Conservation (phyloP, 2,888 invertebrate species). For the Matsumyia berberina region DNA sequence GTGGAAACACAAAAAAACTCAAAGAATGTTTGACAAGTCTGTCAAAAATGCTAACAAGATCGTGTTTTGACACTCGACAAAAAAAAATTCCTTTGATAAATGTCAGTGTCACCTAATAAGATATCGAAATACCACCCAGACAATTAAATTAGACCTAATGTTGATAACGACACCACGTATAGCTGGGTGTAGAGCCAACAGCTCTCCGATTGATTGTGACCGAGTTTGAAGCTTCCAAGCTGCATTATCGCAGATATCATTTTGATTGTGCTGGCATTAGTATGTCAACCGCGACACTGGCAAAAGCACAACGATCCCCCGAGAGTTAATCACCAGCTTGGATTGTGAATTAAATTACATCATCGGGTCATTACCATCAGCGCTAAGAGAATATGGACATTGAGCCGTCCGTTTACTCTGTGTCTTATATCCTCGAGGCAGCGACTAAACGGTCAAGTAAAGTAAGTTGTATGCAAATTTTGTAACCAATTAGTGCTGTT, state of each 20-base stretch:
- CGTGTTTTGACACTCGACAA: constrained; percentile 2
- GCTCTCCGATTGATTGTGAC: constrained; percentile 44
- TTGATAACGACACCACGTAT: constrained; percentile 38
- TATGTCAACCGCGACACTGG: constrained; percentile 28
- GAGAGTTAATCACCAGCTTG: not conserved
- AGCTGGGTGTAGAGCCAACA: constrained; percentile 12
- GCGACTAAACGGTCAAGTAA: constrained; percentile 43
- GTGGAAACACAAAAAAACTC: not conserved
- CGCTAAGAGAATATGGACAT: constrained; percentile 33
- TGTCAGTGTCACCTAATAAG: constrained; percentile 39
- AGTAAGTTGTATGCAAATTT: constrained; percentile 48
- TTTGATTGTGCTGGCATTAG: constrained; percentile 51
- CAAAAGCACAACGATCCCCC: not conserved
- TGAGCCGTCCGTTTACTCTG: constrained; percentile 60
- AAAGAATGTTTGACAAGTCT: not conserved
- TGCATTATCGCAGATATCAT: constrained; percentile 49
- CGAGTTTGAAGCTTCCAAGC: constrained; percentile 17
- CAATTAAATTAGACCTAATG: constrained; percentile 41
- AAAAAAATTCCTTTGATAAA: constrained; percentile 13
- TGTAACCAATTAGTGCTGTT: not conserved
- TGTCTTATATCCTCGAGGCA: constrained; percentile 64
- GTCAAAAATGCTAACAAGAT: constrained; percentile 13
- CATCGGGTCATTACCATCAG: not conserved
- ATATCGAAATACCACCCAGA: constrained; percentile 37
- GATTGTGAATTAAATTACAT: constrained; percentile 2